Evolutionary conservation across 2,797 vertebrate genomes (phyloP), one percentile per base, ranked within the genome.

Genomic region (Calcarius lapponicus): DNA sequence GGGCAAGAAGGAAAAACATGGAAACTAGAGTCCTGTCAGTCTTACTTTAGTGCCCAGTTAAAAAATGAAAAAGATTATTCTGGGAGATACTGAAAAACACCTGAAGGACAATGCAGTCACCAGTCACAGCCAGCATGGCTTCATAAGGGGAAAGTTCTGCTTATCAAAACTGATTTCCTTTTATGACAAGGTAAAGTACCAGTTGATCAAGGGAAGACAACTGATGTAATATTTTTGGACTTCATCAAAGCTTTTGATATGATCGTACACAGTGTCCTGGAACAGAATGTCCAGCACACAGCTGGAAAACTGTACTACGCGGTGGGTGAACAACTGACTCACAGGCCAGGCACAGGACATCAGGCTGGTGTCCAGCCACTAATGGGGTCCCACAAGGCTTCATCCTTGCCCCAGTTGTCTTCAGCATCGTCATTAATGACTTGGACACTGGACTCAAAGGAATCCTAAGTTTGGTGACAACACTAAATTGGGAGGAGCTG

Each of bases 1-100:
- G 5, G 32, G 13, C 19, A 56, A 56, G n/a, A 60, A 34, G 32
- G 9, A 61, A 31, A 67, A 61, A 36, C 18, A 24, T 0, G 0
- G 15, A 48, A 75, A 61, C 6, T 32, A 20, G 16, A 56, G 5
- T 14, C 48, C 9, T 29, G 13, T 32, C 15, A 38, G 36, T 50
- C n/a, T 58, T 48, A 14, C 4, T 36, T 89, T 28, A 62, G 16
- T 32, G 6, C 11, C 28, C 9, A 16, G 48, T 42, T 15, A 56
- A 82, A 69, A 21, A 61, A 56, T 15, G 7, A 31, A 48, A 67
- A 24, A 48, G 4, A 42, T 50, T 36, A 29, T 43, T 75, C 48
- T 43, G 16, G 16, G 11, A 69, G 32, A 42, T 50, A 43, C 2
- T 75, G 42, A 50, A 32, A 48, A 75, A 17, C 13, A 50, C 9